Base-by-base conservation (phyloP, 1,140 invertebrate species). In the Heliothis virescens region DNA sequence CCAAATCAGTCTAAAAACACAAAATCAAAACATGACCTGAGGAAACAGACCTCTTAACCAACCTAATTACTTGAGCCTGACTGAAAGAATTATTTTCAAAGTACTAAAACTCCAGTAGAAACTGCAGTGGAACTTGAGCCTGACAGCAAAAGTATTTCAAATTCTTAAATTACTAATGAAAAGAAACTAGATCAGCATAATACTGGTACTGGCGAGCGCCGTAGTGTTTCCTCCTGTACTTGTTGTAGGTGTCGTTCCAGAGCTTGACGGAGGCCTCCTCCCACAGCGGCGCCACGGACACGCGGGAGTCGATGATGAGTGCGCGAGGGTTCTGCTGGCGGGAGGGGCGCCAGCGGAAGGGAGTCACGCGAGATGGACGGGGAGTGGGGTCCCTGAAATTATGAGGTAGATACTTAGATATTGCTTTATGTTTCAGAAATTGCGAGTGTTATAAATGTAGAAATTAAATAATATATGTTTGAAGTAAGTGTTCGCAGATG, bases 181-280 rank as follows among this genome's bases (percentile, higher is more conserved):
- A 4, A n/a, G 63, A 1, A 3, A 41, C 12, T n/a, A 67, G 11
- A 48, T 18, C 41, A 13, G 15, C 41, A 21, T 78, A 69, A 2
- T 18, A 2, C 50, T 67, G 50, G 60, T 34, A 78, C 41, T 82
- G 34, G 10, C 78, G 77, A 21, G 90, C 89, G 0, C 90, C 89
- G 72, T 91, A 92, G 9, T 81, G 16, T 81, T 84, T 89, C 63
- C 91, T 82, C n/a, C 92, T 83, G 72, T 92, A 92, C 72, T 89
- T 90, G 13, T 81, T 86, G 75, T 94, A 94, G 0, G 90, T 94
- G 34, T 89, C 85, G 76, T 94, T 92, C 93, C 93, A 94, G 0
- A 94, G 85, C 0, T 60, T 48, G 3, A 94, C 83, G 2, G 86
- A 79, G 7, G 75, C 29, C 15, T 87, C 83, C 71, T 89, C 83